Evolutionary conservation across 53 echinoderm and acorn worm species (phyloP), one percentile per base, ranked within the genome.

Genomic region (Echinometra lucunter): DNA sequence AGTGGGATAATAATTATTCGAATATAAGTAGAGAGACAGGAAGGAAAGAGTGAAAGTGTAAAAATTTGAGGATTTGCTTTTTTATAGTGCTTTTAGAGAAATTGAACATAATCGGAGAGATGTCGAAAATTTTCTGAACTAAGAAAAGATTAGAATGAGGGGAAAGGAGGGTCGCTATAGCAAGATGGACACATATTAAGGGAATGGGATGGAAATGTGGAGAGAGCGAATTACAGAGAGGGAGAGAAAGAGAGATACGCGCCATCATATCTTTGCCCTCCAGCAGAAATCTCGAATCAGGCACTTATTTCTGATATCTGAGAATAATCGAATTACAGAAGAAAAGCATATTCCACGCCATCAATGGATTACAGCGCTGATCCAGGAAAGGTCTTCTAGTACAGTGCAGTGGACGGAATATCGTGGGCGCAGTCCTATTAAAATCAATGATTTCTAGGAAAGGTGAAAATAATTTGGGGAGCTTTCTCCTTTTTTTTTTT

Each of bases 281-380:
- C 32, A 72, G 35, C 32, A 15, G 9, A 72, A 3, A 72, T 72
- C 72, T 72, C 16, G 32, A 30, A 72, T 72, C 15, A 15, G 30
- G 72, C 32, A 72, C 30, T 34, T 72, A 72, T 72, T 12, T 72
- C 16, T 32, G 34, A 32, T 35, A 72, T 72, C 72, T 35, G n/a
- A 32, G 72, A 72, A 72, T 32, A 72, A 72, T 72, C 72, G 72
- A 72, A 72, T 30, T 72, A 72, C 32, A 72, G 35, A 35, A 72
- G 35, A 72, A 72, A 72, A 72, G 32, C 11, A 72, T 35, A 72
- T 72, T 72, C 16, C 15, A 72, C 72, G 72, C 72, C 16, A n/a
- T 28, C 13, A 32, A 4, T 35, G 72, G 72, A 72, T 72, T 13
- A 72, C 4, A n/a, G n/a, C 7, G 16, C 32, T 34, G 72, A 72